A percentile compares a stretch with the other conserved stretches of the same genome.
These are phyloP conservation scores for Falco berigora DNA, from an alignment of 2,797 vertebrate genomes.

Conservation along the genomic window DNA sequence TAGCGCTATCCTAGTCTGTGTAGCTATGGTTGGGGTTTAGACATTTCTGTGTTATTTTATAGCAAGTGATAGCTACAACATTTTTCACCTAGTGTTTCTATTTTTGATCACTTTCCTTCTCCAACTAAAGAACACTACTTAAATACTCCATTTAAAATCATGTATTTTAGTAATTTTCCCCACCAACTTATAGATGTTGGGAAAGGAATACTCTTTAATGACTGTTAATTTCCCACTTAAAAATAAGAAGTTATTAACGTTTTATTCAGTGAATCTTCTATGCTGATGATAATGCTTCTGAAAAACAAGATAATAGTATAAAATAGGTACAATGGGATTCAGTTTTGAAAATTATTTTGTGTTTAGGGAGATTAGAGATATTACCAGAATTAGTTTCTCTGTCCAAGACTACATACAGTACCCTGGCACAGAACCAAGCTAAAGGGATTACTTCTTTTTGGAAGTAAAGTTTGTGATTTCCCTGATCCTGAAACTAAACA, in stretches of 20 bases:
- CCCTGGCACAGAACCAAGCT: not conserved
- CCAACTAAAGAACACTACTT: not conserved
- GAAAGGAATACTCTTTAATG: not conserved
- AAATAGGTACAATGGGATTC: not conserved
- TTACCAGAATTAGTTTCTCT: not conserved
- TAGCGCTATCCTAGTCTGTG: not conserved
- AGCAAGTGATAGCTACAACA: not conserved
- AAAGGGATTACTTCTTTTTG: not conserved
- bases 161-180: not conserved
- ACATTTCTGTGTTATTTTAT: not conserved
- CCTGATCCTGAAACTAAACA: not conserved
- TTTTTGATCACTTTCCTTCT: not conserved
- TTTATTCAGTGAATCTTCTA: not conserved
- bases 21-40: not conserved
- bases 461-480: not conserved
- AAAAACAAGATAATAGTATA: not conserved
- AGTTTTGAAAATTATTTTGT: not conserved
- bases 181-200: not conserved
- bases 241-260: not conserved
- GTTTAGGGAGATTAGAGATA: not conserved
- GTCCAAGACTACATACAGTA: not conserved
- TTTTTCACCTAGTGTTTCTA: not conserved
- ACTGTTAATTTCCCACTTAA: not conserved
- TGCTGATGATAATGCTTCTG: not conserved
- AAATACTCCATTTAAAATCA: not conserved